Evolutionary conservation across 1,140 invertebrate genomes (phyloP), one percentile per base, ranked within the genome.

Genomic region (Trissolcus basalis): DNA sequence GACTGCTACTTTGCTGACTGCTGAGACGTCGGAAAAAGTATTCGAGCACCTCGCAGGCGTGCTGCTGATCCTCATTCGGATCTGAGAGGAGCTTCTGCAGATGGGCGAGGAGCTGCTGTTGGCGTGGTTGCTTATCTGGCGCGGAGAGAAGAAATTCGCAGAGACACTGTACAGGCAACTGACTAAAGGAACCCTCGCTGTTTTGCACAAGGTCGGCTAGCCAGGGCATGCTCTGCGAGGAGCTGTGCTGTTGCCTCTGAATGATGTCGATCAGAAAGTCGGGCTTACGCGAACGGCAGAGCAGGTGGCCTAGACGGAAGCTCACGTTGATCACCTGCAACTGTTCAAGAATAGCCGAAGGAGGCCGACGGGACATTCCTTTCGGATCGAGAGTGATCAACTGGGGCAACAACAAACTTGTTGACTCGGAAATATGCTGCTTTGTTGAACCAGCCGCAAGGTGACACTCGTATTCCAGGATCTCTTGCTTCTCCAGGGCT

Each of bases 181-280:
- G 94, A 81, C 94, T 92, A 1, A 93, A 89, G n/a, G 95, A 94
- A 2, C 95, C 93, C 81, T 97, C 96, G 78, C 94, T 96, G 73
- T 94, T 96, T 75, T 97, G 94, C 10, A 99, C 95, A 32, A 99
- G 88, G 84, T 98, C 96, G 10, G 96, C 96, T 36, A 99, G 89
- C 97, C 97, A 99, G 4, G 97, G 96, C 96, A 99, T 98, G 14
- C 97, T 95, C 70, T 96, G 95, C 13, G 93, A 94, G 9, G 95
- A 93, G 69, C 95, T 95, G 82, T 94, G 85, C 27, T 88, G 87
- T 54, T 90, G 94, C 58, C 95, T 87, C 74, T 97, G 94, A 83
- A 98, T 98, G 47, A 98, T 96, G 81, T 98, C 96, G 49, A 98
- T 87, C 9, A 99, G 89, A 80, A 98, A 95, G 85, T 98, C 97